Evolutionary conservation across 2,797 vertebrate species (phyloP).

Genomic region (Monodelphis domestica): DNA sequence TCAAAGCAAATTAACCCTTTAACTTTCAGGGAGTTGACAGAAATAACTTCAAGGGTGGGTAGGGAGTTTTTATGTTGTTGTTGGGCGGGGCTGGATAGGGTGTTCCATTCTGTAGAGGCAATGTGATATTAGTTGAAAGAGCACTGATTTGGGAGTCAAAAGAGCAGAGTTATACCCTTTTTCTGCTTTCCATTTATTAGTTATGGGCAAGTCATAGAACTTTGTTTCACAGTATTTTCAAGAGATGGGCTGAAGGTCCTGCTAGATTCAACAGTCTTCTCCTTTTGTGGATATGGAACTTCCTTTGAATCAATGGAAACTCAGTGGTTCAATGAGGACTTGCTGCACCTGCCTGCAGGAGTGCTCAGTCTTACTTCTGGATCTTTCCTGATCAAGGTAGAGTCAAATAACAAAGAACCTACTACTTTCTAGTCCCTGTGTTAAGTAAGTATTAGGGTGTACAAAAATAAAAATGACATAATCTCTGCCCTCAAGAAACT

Average conservation of each 20-base stretch:
- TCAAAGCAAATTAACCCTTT: constrained; percentile 80
- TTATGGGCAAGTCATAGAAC: background rate
- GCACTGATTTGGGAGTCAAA: background rate
- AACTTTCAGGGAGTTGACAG: constrained; percentile 71
- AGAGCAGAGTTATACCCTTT: background rate
- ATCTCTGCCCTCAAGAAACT: background rate
- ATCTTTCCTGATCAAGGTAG: constrained; percentile 17
- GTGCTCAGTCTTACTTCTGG: constrained; percentile 21
- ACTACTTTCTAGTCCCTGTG: background rate
- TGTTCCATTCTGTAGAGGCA: background rate
- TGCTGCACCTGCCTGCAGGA: background rate
- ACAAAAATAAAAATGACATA: background rate
- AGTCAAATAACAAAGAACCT: background rate
- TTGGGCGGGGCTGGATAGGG: background rate
- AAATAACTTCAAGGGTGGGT: constrained; percentile 57
- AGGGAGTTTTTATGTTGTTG: background rate
- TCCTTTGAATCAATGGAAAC: constrained; percentile 39
- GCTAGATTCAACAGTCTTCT: background rate
- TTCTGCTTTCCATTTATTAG: background rate
- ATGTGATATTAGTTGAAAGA: background rate
- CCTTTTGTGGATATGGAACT: constrained; percentile 1
- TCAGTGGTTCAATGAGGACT: constrained; percentile 17
- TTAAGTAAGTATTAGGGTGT: background rate
- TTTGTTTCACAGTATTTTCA: background rate
- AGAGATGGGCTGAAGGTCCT: background rate